Conservation (phyloP, 2,113 vertebrate genomes). For the Triplophysa siluroides region DNA sequence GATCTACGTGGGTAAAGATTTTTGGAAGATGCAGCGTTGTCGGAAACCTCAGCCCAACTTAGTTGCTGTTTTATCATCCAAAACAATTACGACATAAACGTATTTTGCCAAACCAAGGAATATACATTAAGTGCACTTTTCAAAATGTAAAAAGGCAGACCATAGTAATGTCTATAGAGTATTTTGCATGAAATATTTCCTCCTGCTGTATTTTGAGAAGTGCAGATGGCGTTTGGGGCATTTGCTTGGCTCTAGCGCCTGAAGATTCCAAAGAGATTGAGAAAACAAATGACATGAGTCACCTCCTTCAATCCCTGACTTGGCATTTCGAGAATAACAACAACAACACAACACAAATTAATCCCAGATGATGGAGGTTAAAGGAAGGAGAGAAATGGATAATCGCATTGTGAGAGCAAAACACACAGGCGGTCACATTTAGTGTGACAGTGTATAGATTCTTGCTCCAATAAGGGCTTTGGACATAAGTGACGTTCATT, state of each 20-base stretch:
- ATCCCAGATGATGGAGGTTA: constrained; percentile 74
- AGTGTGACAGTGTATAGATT: constrained; percentile 51
- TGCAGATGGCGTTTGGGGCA: constrained; percentile 55
- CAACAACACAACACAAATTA: constrained; percentile 75
- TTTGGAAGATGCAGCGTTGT: constrained; percentile 1
- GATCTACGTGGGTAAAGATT: neutral
- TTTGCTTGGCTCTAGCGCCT: constrained; percentile 67
- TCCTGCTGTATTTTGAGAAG: constrained; percentile 58
- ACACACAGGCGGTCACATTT: constrained; percentile 62
- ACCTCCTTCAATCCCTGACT: constrained; percentile 74
- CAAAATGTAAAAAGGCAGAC: constrained; percentile 66
- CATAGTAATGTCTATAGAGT: constrained; percentile 49
- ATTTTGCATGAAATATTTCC: constrained; percentile 50
- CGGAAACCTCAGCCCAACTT: neutral
- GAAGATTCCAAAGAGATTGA: constrained; percentile 67
- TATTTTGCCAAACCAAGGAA: constrained; percentile 52
- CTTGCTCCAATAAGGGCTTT: neutral
- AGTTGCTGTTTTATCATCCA: neutral
- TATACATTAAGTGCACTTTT: constrained; percentile 63
- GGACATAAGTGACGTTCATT: constrained; percentile 66
- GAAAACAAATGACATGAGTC: constrained; percentile 76
- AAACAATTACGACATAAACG: neutral
- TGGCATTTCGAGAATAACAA: constrained; percentile 79
- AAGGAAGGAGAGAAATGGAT: constrained; percentile 53
- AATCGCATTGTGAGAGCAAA: constrained; percentile 65